A percentile compares a stretch with the other conserved stretches of the same genome.
These are phyloP conservation scores for Oncorhynchus keta DNA, from an alignment of 2,113 vertebrate genomes.

Conservation along the genomic window DNA sequence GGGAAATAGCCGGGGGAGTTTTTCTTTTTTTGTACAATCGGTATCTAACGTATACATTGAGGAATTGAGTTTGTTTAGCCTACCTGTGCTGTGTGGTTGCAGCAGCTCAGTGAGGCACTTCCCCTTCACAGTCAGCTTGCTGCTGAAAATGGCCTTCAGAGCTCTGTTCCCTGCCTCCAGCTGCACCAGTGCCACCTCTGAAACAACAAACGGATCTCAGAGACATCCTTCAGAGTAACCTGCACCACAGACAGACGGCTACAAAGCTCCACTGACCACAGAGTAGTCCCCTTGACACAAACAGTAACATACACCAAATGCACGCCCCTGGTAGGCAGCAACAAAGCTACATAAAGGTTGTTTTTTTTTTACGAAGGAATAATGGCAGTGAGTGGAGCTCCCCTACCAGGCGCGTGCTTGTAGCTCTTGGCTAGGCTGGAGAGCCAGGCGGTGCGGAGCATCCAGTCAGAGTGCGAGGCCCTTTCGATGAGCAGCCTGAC, in stretches of 20 bases:
- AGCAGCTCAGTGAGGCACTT: constrained; percentile 84
- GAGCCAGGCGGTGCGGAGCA: constrained; percentile 89
- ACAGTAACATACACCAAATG: no score
- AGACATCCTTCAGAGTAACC: neutral
- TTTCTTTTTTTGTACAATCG: no score
- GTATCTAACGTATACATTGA: no score
- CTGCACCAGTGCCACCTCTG: constrained; percentile 77
- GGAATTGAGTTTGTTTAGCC: neutral
- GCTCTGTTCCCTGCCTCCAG: constrained; percentile 85
- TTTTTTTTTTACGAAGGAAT: no score
- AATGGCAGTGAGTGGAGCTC: constrained; percentile 4
- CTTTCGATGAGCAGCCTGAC: constrained; percentile 84
- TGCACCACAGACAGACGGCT: no score
- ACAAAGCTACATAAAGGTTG: no score
- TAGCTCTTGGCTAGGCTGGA: constrained; percentile 80
- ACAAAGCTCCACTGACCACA: no score
- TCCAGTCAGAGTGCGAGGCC: constrained; percentile 90
- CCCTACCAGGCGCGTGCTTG: constrained; percentile 70
- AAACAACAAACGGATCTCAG: constrained; percentile 8
- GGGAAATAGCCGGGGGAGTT: no score
- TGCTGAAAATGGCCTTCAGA: constrained; percentile 83
- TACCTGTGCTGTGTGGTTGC: constrained; percentile 87
- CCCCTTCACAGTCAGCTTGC: constrained; percentile 82
- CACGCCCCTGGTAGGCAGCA: no score
- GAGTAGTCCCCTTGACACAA: no score